Base-by-base conservation (phyloP, 2,888 invertebrate species). In the Eristalis arbustorum region DNA sequence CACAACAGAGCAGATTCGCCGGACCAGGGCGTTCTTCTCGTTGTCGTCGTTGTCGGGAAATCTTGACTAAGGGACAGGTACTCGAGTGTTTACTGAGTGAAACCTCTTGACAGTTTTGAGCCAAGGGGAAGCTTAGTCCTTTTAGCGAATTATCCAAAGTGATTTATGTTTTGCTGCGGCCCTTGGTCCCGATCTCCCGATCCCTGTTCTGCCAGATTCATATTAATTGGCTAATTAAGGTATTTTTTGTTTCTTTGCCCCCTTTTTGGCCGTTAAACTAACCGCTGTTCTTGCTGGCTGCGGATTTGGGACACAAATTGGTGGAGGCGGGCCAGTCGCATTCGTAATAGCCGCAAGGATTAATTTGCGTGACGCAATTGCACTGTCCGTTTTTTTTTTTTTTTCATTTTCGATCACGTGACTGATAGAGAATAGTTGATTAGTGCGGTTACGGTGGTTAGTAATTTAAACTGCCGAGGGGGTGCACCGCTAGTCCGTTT, bases 171-270 rank as follows among this genome's bases (percentile, higher is more conserved):
- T 42, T 64, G 22, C 37, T 18, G 18, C 5, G 49, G 4, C 40
- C 23, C 64, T 59, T 61, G 25, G n/a, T 49, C n/a, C n/a, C 14
- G 11, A 23, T 14, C 23, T 25, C 25, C n/a, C n/a, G n/a, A n/a
- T n/a, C n/a, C n/a, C n/a, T n/a, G 23, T 14, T 49, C 67, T 56
- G 49, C 59, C 59, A 77, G 64, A 73, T 77, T 85, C 82, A 81
- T 85, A 85, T 81, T 85, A 81, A 85, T 85, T 85, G 85, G 75
- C 69, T 85, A 81, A 82, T 85, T 85, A 81, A 71, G 74, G 2
- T 31, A 5, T 31, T 31, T 31, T 6, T 72, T 76, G 68, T 80
- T 74, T 56, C 67, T 67, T 84, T 73, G 59, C 14, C 0, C 40
- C 40, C 10, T 42, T 79, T 72, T 62, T 37, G 22, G 25, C 25